Conservation (phyloP, 2,113 vertebrate genomes). For the Ivindomyrus marchei region DNA sequence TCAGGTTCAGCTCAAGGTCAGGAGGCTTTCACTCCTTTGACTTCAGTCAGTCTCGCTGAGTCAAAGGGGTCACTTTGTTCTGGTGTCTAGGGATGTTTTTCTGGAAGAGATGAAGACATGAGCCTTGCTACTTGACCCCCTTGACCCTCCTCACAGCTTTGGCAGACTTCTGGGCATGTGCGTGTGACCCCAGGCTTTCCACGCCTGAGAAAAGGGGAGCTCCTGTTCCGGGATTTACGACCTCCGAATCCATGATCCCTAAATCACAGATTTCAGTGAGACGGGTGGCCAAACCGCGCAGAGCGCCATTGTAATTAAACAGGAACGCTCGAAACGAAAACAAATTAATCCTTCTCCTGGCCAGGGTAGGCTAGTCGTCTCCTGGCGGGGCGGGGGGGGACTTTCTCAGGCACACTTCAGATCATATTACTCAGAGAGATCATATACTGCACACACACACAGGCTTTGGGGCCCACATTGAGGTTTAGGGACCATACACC, state of each 20-base stretch:
- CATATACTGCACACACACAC: neutral
- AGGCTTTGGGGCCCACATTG: neutral
- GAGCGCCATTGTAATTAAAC: slow-evolving; percentile 38
- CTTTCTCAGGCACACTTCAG: slow-evolving; percentile 7
- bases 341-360: slow-evolving; percentile 22
- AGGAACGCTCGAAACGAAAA: slow-evolving; percentile 27
- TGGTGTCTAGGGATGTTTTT: neutral
- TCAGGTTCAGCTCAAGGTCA: neutral
- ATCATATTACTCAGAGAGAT: neutral
- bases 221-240: neutral
- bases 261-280: slow-evolving; percentile 34
- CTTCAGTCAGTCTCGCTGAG: neutral
- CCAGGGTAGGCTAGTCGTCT: slow-evolving; percentile 7
- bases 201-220: neutral
- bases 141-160: neutral
- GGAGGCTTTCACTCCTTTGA: neutral
- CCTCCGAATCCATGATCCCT: slow-evolving; percentile 4
- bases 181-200: neutral
- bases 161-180: neutral
- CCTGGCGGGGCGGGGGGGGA: neutral
- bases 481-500: neutral
- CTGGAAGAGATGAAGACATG: neutral
- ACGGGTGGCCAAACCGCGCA: slow-evolving; percentile 22
- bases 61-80: neutral
- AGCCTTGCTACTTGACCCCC: neutral